Conservation (phyloP, 2,797 vertebrate genomes). For the Tapirus indicus region DNA sequence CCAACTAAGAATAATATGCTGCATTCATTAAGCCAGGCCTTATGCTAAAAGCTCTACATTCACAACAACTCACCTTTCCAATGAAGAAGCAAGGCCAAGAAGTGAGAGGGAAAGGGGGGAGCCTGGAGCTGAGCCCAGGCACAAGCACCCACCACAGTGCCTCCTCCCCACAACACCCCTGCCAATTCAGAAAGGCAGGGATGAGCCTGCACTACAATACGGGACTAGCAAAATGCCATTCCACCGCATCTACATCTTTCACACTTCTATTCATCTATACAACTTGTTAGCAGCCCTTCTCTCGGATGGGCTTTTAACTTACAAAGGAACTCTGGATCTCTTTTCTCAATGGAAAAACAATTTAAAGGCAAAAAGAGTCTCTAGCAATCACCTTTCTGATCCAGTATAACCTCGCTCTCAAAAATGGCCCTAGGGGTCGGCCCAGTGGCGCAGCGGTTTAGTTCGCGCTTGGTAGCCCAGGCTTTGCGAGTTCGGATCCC, state of each 20-base stretch:
- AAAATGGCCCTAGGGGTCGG: neutral
- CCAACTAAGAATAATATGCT: neutral
- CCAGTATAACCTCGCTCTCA: neutral
- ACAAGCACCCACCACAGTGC: neutral
- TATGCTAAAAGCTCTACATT: neutral
- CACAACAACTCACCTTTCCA: neutral
- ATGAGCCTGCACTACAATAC: too few species aligned
- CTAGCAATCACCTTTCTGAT: neutral
- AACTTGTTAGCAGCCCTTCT: neutral
- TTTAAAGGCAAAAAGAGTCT: neutral
- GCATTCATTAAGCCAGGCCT: neutral
- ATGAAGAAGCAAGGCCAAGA: neutral
- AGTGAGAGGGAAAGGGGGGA: neutral
- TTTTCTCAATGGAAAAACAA: neutral
- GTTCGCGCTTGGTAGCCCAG: too few species aligned
- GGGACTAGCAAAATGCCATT: neutral
- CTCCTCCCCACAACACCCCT: neutral
- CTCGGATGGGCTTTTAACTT: neutral
- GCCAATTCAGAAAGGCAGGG: neutral
- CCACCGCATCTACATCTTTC: neutral
- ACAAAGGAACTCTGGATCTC: neutral
- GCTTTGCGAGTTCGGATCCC: too few species aligned
- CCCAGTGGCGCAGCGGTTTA: too few species aligned
- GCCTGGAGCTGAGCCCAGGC: neutral
- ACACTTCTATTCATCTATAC: neutral